Percentiles rank a stretch among this genome's conserved stretches.
Conservation (phyloP, 1,140 invertebrate species). For the Stenopsyche tienmushanensis region DNA sequence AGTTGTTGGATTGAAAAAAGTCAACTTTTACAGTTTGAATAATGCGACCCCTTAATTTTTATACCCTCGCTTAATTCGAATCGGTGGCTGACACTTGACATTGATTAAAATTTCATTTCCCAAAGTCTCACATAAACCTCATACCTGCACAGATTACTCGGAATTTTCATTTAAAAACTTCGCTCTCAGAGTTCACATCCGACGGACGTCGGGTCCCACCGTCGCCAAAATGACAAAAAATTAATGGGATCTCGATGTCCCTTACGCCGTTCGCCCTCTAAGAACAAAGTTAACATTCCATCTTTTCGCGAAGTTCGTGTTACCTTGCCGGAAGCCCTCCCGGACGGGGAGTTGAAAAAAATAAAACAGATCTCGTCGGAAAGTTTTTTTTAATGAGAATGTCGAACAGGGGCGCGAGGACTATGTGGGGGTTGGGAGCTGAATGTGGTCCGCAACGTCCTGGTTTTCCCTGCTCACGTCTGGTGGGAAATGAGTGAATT, state of each 20-base stretch:
- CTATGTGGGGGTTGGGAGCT: background rate
- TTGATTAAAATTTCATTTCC: conserved; percentile 43
- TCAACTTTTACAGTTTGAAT: background rate
- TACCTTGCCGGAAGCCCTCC: conserved; percentile 29
- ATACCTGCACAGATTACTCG: conserved; percentile 38
- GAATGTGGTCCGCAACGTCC: background rate
- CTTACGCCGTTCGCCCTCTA: conserved; percentile 22
- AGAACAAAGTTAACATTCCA: conserved; percentile 35
- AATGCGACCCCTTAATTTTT: conserved; percentile 11
- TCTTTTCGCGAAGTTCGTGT: conserved; percentile 25
- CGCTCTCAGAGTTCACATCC: conserved; percentile 25
- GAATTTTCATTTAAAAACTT: conserved; percentile 43
- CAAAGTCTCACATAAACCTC: conserved; percentile 25
- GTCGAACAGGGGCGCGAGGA: conserved; percentile 17
- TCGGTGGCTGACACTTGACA: conserved; percentile 39
- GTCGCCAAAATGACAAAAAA: conserved; percentile 8
- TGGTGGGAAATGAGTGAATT: conserved; percentile 31
- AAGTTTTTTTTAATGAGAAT: conserved; percentile 42
- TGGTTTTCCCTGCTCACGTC: conserved; percentile 2
- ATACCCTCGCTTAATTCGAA: conserved; percentile 28
- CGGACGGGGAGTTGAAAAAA: conserved; percentile 22
- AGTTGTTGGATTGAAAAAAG: conserved; percentile 7
- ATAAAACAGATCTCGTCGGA: conserved; percentile 41
- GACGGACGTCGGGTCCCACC: background rate
- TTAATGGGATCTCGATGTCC: conserved; percentile 1